Percentiles rank a stretch among this genome's conserved stretches.
These are phyloP conservation scores for Atethmia centrago DNA, from an alignment of 2,888 invertebrate genomes.

Conservation along the genomic window DNA sequence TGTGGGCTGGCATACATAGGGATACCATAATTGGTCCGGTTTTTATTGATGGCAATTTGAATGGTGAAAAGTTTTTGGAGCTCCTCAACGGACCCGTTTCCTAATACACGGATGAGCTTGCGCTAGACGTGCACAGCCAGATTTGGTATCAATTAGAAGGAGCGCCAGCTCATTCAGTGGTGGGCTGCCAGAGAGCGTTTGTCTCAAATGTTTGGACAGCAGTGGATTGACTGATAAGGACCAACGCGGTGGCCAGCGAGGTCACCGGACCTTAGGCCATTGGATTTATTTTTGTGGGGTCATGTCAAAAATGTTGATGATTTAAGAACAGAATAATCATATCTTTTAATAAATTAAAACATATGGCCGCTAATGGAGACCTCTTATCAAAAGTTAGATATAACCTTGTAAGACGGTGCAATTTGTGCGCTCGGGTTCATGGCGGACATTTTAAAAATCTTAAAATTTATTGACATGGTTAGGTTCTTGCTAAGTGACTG, in stretches of 20 bases:
- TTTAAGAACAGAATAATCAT: neutral
- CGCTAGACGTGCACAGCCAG: too few relatives aligned
- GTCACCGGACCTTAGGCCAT: neutral
- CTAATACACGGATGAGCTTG: too few relatives aligned
- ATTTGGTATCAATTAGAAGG: too few relatives aligned
- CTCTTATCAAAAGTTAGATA: neutral
- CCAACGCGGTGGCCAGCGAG: too few relatives aligned
- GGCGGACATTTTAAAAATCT: neutral
- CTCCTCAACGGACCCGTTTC: neutral
- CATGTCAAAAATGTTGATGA: constrained; percentile 4
- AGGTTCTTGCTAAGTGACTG: neutral
- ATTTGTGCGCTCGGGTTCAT: neutral
- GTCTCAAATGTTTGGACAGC: too few relatives aligned
- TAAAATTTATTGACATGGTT: neutral
- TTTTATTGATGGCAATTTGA: neutral
- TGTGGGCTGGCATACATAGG: constrained; percentile 10
- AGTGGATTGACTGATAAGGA: too few relatives aligned
- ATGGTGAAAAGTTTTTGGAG: neutral
- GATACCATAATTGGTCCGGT: neutral
- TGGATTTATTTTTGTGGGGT: constrained; percentile 2
- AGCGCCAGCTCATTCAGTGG: too few relatives aligned
- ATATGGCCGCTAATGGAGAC: constrained; percentile 3
- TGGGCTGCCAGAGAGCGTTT: too few relatives aligned
- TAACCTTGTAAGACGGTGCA: neutral
- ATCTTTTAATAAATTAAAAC: constrained; percentile 13